Percentiles rank a stretch among this genome's conserved stretches.
phyloP scores from a whole-genome alignment of 2,113 vertebrate species.

The Psephotus haematonotus region DNA sequence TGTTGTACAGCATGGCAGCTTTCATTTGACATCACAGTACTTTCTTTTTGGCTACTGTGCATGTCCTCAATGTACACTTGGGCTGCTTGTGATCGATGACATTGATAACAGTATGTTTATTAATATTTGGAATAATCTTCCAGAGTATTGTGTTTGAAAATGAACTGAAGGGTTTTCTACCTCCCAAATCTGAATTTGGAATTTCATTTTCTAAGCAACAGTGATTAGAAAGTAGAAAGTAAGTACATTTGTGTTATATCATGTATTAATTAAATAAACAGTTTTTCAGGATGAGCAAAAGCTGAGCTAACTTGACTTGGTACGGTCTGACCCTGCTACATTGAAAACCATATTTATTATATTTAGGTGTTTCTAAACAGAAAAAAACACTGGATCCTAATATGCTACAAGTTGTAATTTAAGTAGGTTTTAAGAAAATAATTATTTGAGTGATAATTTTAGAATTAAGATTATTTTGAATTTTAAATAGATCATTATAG shows the following conservation, averaged over 20 bases:
- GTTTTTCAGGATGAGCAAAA: not conserved
- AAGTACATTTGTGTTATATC: not conserved
- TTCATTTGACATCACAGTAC: not conserved
- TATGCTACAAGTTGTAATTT: slow-evolving; percentile 23
- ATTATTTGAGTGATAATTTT: not conserved
- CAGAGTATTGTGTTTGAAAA: not conserved
- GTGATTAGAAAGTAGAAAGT: not conserved
- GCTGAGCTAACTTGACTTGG: not conserved
- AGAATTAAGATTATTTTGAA: not conserved
- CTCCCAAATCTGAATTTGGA: not conserved
- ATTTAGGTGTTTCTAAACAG: not conserved
- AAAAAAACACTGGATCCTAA: slow-evolving; percentile 12
- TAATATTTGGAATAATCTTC: not conserved
- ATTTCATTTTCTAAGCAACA: not conserved
- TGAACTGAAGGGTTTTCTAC: not conserved
- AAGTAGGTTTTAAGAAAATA: not conserved
- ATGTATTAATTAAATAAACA: not conserved
- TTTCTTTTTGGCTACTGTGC: not conserved
- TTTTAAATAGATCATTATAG: not conserved
- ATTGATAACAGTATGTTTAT: not conserved
- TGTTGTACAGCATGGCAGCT: not conserved
- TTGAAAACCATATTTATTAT: not conserved
- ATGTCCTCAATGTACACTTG: not conserved
- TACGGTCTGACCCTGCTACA: not conserved
- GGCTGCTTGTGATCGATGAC: not conserved